Base-by-base conservation (phyloP, 1,140 invertebrate species). In the Drosophila tristis region DNA sequence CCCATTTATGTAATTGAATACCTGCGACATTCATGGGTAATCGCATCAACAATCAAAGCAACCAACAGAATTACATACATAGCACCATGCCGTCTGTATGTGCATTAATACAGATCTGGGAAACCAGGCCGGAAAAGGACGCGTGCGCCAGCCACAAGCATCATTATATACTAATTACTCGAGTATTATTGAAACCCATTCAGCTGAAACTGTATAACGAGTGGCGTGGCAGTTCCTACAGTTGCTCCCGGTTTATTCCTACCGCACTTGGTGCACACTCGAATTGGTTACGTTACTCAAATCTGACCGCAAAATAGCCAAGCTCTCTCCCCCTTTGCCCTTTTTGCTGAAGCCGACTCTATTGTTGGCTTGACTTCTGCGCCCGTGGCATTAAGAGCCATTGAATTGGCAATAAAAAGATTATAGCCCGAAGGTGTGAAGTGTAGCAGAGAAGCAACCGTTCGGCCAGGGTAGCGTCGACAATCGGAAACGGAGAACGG, bases 381-480 rank as follows among this genome's bases (percentile, higher is more conserved):
- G 82, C 82, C 75, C 75, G 71, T 75, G 63, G 77, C 73, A 73
- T 76, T 73, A 89, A 90, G 80, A 91, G 75, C 75, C 78, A 91
- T 78, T 91, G 71, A 91, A 91, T 80, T 85, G 82, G 82, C 80
- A 91, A 91, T 91, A 91, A 91, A 91, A 89, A 91, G 80, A 91
- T 90, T 91, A 89, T 86, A 77, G 89, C 89, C 84, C 71, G 82
- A 91, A 91, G 89, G 89, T 89, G 89, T 85, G 79, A 90, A 90
- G 78, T 82, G 72, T 79, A 74, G 61, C 74, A 61, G 51, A 71
- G 82, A 42, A 42, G 31, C 11, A 48, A 68, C 47, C 44, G 26
- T 45, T 45, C 9, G 29, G 20, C 31, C 43, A 9, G 42, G 57
- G 13, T 44, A 50, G 42, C 53, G 48, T 29, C 45, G 50, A 54